Percentiles rank a stretch among this genome's conserved stretches.
phyloP scores from a whole-genome alignment of 2,888 invertebrate species.

The Phaedon cochleariae region DNA sequence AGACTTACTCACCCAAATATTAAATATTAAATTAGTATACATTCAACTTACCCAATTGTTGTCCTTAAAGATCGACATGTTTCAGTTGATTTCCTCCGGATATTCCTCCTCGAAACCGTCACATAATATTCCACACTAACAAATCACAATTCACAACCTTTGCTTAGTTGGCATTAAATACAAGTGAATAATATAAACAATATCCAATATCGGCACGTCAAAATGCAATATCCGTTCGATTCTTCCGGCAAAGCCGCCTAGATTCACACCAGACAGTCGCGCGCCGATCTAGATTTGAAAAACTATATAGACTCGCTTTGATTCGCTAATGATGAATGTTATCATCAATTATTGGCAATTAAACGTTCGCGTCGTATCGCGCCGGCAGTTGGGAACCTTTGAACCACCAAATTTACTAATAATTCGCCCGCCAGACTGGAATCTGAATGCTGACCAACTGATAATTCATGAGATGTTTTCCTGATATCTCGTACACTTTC shows the following conservation, averaged over 20 bases:
- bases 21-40: too few relatives aligned
- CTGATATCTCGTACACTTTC: constrained; percentile 17
- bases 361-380: too few relatives aligned
- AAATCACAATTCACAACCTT: constrained; percentile 6
- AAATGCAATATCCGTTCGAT: not conserved
- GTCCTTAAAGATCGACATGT: constrained; percentile 23
- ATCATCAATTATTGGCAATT: too few relatives aligned
- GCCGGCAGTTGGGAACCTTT: constrained; percentile 16
- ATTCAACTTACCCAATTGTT: constrained; percentile 17
- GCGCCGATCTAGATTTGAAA: not conserved
- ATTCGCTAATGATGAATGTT: too few relatives aligned
- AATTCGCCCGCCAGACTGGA: not conserved
- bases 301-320: not conserved
- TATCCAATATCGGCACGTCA: not conserved
- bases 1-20: too few relatives aligned
- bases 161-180: too few relatives aligned
- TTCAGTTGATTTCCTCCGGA: not conserved
- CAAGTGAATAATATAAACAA: not conserved
- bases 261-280: not conserved
- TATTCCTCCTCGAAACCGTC: not conserved
- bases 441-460: not conserved
- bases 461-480: constrained; percentile 5
- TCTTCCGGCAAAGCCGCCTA: not conserved
- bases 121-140: constrained; percentile 2
- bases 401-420: constrained; percentile 3